Base-by-base conservation (phyloP, 1,140 invertebrate genomes). In the Drosophila persimilis region DNA sequence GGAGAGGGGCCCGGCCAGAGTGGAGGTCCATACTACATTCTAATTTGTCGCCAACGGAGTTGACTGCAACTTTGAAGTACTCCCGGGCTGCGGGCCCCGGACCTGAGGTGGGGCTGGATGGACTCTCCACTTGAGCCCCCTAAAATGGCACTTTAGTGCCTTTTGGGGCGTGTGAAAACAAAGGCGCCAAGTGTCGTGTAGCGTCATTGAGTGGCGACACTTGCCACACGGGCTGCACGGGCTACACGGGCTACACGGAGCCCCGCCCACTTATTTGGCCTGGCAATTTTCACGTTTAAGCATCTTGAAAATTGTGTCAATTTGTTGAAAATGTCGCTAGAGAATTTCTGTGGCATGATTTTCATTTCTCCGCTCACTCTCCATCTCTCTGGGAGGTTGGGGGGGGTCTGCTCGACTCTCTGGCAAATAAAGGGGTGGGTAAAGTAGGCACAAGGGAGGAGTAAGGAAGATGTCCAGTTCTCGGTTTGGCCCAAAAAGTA, bases 131-230 rank as follows among this genome's bases (percentile, higher is more conserved):
- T 90, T 78, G 81, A 85, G 89, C 78, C 56, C 70, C 89, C 89
- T 88, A 90, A 90, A 90, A 89, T 89, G 80, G 81, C 89, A 90
- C 84, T 90, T 90, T 89, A 90, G 80, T 85, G 80, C 83, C 80
- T 90, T 90, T 85, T 77, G 89, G 80, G 89, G 88, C 79, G 89
- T 90, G 78, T 79, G 75, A 90, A 86, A 89, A 80, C 81, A 86
- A 86, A 90, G 74, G 71, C 80, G 78, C 65, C 75, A 89, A 89
- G 81, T 86, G 77, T 88, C 83, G 81, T 85, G 74, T 74, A 67
- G 69, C 83, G 71, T 39, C 80, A 80, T 67, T 85, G 76, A 76
- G 76, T 75, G 77, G 58, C 76, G 59, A 80, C 77, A 75, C 77
- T 75, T 60, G 51, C 73, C 73, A 24, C 44, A 17, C n/a, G 11